Evolutionary conservation across 2,888 invertebrate genomes (phyloP).

Genomic region (Chelonus formosanus): DNA sequence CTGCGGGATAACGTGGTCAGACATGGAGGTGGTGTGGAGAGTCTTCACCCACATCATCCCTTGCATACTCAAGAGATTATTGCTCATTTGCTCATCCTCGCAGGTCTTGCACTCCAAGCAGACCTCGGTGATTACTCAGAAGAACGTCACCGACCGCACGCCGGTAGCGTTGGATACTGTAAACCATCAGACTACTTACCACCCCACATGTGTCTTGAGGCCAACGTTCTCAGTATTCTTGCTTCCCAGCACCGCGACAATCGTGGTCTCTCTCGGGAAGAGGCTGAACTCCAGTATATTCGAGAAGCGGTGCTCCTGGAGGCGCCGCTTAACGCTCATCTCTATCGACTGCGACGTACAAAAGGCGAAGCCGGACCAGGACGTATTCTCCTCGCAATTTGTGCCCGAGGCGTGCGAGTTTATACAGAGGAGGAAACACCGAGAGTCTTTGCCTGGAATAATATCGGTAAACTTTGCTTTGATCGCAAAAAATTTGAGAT

Average conservation of each 20-base stretch:
- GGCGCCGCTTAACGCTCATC: conserved; percentile 90
- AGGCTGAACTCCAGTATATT: conserved; percentile 89
- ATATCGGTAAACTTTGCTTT: conserved; percentile 93
- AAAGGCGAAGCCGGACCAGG: conserved; percentile 80
- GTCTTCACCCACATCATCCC: conserved; percentile 61
- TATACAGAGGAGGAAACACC: conserved; percentile 74
- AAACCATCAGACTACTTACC: conserved; percentile 89
- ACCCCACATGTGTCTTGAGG: conserved; percentile 67
- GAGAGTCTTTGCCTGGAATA: conserved; percentile 87
- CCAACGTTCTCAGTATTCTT: conserved; percentile 59
- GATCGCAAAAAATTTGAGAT: conserved; percentile 98
- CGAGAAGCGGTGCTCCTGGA: conserved; percentile 85
- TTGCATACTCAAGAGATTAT: conserved; percentile 73
- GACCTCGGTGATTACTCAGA: conserved; percentile 85
- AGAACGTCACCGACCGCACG: conserved; percentile 61
- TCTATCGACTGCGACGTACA: conserved; percentile 81
- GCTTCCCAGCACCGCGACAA: conserved; percentile 77
- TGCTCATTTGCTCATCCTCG: conserved; percentile 79
- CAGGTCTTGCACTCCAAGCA: conserved; percentile 90
- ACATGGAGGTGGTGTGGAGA: conserved; percentile 64
- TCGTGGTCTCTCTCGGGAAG: conserved; percentile 77
- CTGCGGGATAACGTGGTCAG: conserved; percentile 84
- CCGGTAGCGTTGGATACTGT: conserved; percentile 70
- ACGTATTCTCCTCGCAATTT: conserved; percentile 88
- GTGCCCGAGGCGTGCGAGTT: conserved; percentile 91